Percentiles rank a stretch among this genome's conserved stretches.
These are phyloP conservation scores for Hemicordylus capensis DNA, from an alignment of 2,113 vertebrate species.

Conservation along the genomic window DNA sequence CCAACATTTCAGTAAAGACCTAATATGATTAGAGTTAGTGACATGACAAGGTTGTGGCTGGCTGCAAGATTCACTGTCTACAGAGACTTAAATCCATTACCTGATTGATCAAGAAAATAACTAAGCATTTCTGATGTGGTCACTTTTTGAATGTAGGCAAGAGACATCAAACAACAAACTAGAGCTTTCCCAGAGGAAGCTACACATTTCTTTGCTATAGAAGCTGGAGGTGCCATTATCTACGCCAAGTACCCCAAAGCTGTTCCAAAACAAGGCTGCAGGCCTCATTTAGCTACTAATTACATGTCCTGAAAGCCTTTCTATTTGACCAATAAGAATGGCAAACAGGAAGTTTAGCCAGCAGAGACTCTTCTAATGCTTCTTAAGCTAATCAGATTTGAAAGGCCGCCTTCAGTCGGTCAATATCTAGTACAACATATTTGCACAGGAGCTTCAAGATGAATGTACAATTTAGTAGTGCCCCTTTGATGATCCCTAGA, in stretches of 20 bases:
- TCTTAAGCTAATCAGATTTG: conserved; percentile 22
- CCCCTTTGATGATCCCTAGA: conserved; percentile 27
- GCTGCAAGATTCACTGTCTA: background rate
- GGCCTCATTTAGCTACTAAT: background rate
- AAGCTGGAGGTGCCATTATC: background rate
- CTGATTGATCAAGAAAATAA: background rate
- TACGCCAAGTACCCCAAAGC: background rate
- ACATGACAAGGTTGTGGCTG: background rate
- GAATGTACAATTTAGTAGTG: conserved; percentile 36
- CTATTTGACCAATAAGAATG: background rate
- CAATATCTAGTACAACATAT: background rate
- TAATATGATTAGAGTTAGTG: background rate
- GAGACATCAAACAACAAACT: background rate
- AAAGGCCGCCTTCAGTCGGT: conserved; percentile 6
- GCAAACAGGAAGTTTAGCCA: background rate
- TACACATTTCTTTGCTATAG: background rate
- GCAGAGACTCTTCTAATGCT: background rate
- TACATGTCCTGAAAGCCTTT: background rate
- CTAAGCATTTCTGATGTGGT: background rate
- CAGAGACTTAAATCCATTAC: background rate
- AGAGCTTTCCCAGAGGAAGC: background rate
- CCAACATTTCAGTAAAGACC: background rate
- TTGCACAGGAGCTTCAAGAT: conserved; percentile 11
- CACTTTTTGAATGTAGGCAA: background rate
- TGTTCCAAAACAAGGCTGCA: background rate